Evolutionary conservation across 2,888 invertebrate genomes (phyloP), one percentile per base, ranked within the genome.

Genomic region (Laspeyria flexula): DNA sequence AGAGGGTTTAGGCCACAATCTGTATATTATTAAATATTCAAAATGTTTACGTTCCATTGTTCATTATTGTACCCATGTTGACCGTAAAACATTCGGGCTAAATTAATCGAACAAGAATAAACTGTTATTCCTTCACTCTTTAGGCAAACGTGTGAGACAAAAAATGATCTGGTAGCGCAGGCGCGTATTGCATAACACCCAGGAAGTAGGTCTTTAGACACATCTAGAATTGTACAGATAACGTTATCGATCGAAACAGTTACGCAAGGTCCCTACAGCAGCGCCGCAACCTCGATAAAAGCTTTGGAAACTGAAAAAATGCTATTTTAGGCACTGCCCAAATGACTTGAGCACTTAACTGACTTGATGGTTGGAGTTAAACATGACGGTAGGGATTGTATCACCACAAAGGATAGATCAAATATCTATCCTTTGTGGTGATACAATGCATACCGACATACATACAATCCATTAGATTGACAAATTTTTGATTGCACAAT

Each of bases 101-200:
- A 15, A 27, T 16, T n/a, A 30, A 41, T 41, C 29, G 40, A 30
- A 30, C 40, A 29, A 41, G 29, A 41, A 25, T 27, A 9, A 13
- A 13, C 12, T 13, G 10, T 21, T 11, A 21, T 25, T 16, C 21
- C 15, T 16, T 30, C 11, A n/a, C 29, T 12, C 35, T 23, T 42
- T 25, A 12, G 21, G 5, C 10, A 37, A 27, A 18, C 10, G 11
- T n/a, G 9, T 34, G 25, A 18, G 29, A 35, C 18, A 35, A 35
- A 42, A 40, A 42, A 42, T 30, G 2, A 0, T 23, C 25, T n/a
- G 10, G 15, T 1, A 31, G 67, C 67, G 67, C 67, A 65, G 46
- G 67, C 67, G 67, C 60, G 67, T 1, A 23, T 67, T 67, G 56
- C 67, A 65, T 67, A 67, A 67, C 63, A 66, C 45, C 39, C 59